Percentiles rank a stretch among this genome's conserved stretches.
phyloP scores from a whole-genome alignment of 2,888 invertebrate genomes.

The Lordiphosa fenestrarum region DNA sequence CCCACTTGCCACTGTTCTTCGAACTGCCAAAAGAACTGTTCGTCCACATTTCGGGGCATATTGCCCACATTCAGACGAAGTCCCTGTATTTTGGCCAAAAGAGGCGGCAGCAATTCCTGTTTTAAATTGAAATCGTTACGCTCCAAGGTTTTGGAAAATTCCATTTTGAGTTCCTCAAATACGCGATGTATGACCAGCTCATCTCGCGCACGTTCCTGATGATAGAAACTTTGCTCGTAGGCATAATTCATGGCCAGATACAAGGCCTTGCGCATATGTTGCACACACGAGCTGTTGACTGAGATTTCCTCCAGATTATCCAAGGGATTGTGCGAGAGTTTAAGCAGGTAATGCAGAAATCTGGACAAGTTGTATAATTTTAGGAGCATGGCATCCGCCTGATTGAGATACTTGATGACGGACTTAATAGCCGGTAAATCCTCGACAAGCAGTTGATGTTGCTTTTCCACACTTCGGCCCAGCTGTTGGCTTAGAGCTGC shows the following conservation, averaged over 20 bases:
- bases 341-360: conserved; percentile 58
- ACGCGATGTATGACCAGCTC: conserved; percentile 56
- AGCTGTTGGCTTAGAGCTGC: conserved; percentile 42
- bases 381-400: conserved; percentile 37
- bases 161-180: conserved; percentile 57
- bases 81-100: conserved; percentile 51
- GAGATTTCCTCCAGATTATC: conserved; percentile 4
- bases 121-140: conserved; percentile 56
- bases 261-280: conserved; percentile 70
- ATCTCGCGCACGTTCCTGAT: conserved; percentile 39
- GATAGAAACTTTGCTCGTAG: conserved; percentile 63
- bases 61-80: conserved; percentile 71
- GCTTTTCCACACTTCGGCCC: conserved; percentile 29
- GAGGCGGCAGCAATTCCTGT: conserved; percentile 35
- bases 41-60: conserved; percentile 54
- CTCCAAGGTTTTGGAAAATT: conserved; percentile 47
- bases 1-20: conserved; percentile 45
- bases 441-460: conserved; percentile 55
- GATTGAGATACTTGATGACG: conserved; percentile 49
- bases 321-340: conserved; percentile 56
- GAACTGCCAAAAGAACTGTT: conserved; percentile 51
- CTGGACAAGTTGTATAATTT: conserved; percentile 62
- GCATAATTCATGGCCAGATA: conserved; percentile 67
- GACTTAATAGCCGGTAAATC: conserved; percentile 41
- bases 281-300: conserved; percentile 44